Evolutionary conservation across 2,113 vertebrate species (phyloP), one percentile per base, ranked within the genome.

Genomic region (Synchiropus splendidus): DNA sequence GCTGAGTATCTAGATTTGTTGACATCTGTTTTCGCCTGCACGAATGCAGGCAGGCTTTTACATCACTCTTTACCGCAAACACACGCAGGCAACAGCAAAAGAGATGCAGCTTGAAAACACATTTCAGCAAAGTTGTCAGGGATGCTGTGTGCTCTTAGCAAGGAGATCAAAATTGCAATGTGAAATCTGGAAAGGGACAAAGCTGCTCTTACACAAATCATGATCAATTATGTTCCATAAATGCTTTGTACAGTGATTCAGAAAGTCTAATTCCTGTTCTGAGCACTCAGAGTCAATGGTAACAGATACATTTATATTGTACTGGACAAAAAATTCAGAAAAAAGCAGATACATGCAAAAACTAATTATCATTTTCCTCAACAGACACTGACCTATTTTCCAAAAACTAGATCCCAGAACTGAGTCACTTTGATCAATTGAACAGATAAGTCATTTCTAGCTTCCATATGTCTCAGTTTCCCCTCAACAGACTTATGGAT

Each of bases 371-470:
- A 44, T 62, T 56, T 39, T 18, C 42, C 36, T 49, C 11, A 6
- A 35, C 36, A 64, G 37, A 70, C 47, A 51, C 18, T 76, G 70
- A 70, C 72, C 69, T 51, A 71, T 37, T 75, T 74, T 64, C 14
- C 17, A 15, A 36, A 56, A 66, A 49, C 14, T 33, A 16, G 10
- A 42, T 42, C 47, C 42, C 14, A 37, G 56, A 58, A 62, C 21
- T 38, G 33, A 58, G 9, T 48, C 21, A 31, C 17, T 44, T 43
- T 51, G 37, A 58, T 46, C 48, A 48, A 51, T 51, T 59, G 40
- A 71, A 61, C 45, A 44, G 13, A 51, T 34, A 51, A 70, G 36
- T 58, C 18, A 47, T 49, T 46, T 53, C 46, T 49, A 38, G 15
- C 37, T 30, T 40, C 42, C 43, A 54, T 31, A 35, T 12, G 2